These are phyloP conservation scores for Heterochromis multidens DNA, from an alignment of 2,113 vertebrate species.

Conservation along the genomic window DNA sequence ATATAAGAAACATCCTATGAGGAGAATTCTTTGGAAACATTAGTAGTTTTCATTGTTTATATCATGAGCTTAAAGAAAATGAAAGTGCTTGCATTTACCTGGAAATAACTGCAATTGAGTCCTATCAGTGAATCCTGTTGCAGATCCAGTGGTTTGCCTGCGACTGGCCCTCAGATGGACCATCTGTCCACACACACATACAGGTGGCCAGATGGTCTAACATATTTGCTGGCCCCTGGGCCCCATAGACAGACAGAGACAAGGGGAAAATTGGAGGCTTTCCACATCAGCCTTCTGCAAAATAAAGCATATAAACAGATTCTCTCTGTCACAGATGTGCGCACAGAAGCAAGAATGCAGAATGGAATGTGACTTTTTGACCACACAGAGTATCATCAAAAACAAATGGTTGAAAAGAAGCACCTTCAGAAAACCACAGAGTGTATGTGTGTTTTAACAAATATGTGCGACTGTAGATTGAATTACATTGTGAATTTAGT, in stretches of 20 bases:
- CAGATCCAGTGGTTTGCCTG: slow-evolving; percentile 12
- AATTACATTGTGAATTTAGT: not conserved
- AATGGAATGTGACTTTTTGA: not conserved
- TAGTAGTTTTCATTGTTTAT: rapidly evolving
- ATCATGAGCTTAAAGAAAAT: not conserved
- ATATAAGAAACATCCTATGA: not conserved
- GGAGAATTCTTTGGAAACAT: not conserved
- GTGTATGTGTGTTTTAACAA: not conserved
- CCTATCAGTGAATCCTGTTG: not conserved
- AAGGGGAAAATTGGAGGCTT: slow-evolving; percentile 13
- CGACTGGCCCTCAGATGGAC: slow-evolving; percentile 32
- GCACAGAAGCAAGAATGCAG: not conserved
- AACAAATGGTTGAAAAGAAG: not conserved
- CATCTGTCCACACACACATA: slow-evolving; percentile 38
- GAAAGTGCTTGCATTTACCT: not conserved
- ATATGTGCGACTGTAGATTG: not conserved
- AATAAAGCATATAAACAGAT: slow-evolving; percentile 11
- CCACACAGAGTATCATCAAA: not conserved
- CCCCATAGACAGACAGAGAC: not conserved
- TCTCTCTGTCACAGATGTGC: slow-evolving; percentile 2
- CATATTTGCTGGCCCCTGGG: slow-evolving; percentile 32
- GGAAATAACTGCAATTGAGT: not conserved
- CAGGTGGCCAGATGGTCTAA: slow-evolving; percentile 36
- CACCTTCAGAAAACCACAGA: rapidly evolving
- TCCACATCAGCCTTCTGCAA: slow-evolving; percentile 29